Evolutionary conservation across 2,888 invertebrate species (phyloP).

Genomic region (Pasiphila rectangulata): DNA sequence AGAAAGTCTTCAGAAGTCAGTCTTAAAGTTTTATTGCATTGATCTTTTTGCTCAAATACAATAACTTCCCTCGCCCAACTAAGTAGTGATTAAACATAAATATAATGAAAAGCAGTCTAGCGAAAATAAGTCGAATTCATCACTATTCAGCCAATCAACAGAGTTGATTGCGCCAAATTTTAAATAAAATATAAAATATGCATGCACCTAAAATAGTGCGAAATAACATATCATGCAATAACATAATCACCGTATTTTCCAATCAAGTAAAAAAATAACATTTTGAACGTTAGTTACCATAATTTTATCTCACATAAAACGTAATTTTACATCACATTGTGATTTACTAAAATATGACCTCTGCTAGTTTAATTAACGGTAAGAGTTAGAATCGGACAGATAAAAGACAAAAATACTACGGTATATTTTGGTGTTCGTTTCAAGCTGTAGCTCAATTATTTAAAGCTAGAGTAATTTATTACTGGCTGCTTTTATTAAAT

Average conservation of each 20-base stretch:
- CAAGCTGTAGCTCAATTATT: slow-evolving; percentile 38
- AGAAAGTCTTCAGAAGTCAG: slow-evolving; percentile 81
- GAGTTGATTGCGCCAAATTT: slow-evolving; percentile 41
- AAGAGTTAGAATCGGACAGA: slow-evolving; percentile 41
- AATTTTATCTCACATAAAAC: slow-evolving; percentile 71
- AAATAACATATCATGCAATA: slow-evolving; percentile 67
- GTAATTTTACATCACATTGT: slow-evolving; percentile 76
- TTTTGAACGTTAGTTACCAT: slow-evolving; percentile 78
- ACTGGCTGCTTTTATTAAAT: slow-evolving; percentile 42
- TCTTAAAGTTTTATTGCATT: slow-evolving; percentile 79
- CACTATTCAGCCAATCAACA: slow-evolving; percentile 43
- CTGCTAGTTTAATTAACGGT: slow-evolving; percentile 46
- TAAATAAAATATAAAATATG: slow-evolving; percentile 49
- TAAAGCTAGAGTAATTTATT: slow-evolving; percentile 37
- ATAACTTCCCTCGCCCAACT: slow-evolving; percentile 48
- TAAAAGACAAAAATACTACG: slow-evolving; percentile 34
- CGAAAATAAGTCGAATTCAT: slow-evolving; percentile 42
- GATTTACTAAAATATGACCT: slow-evolving; percentile 62
- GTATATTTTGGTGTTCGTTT: slow-evolving; percentile 32
- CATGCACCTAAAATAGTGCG: slow-evolving; percentile 60
- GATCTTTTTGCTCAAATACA: slow-evolving; percentile 64
- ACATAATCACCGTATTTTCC: slow-evolving; percentile 58
- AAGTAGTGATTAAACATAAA: slow-evolving; percentile 46
- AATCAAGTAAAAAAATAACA: slow-evolving; percentile 72
- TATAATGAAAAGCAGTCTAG: slow-evolving; percentile 45